phyloP scores from a whole-genome alignment of 2,113 vertebrate species.

The Paratilapia polleni region DNA sequence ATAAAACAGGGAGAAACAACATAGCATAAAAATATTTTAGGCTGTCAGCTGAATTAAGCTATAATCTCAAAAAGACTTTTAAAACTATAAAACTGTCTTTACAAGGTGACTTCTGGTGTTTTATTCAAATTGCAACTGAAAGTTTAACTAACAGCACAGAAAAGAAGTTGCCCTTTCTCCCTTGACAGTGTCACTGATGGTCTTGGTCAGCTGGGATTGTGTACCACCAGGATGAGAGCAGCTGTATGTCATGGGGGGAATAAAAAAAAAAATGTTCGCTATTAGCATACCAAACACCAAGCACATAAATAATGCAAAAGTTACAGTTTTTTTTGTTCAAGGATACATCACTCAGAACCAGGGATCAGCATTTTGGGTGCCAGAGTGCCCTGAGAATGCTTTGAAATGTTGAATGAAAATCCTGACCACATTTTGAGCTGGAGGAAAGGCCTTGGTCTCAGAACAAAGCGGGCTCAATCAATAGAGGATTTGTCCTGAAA shows the following conservation, averaged over 20 bases:
- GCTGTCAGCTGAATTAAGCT: neutral
- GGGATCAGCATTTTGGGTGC: slow-evolving; percentile 67
- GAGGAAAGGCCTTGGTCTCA: slow-evolving; percentile 56
- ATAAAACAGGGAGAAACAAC: neutral
- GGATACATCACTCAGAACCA: slow-evolving; percentile 57
- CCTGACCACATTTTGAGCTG: slow-evolving; percentile 54
- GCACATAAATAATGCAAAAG: slow-evolving; percentile 68
- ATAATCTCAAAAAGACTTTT: neutral
- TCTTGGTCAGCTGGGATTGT: slow-evolving; percentile 26
- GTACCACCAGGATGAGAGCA: slow-evolving; percentile 7
- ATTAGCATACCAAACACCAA: slow-evolving; percentile 64
- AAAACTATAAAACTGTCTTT: neutral
- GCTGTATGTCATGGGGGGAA: slow-evolving; percentile 40
- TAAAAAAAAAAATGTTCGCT: slow-evolving; percentile 33
- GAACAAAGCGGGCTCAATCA: slow-evolving; percentile 54
- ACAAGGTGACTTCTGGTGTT: slow-evolving; percentile 24
- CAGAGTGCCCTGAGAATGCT: slow-evolving; percentile 48
- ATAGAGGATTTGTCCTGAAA: slow-evolving; percentile 31
- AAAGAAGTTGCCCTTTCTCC: slow-evolving; percentile 16
- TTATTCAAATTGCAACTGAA: slow-evolving; percentile 3
- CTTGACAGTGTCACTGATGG: neutral
- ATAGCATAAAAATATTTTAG: neutral
- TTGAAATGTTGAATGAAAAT: slow-evolving; percentile 63
- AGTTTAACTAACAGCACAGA: neutral
- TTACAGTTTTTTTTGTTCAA: slow-evolving; percentile 58